These are phyloP conservation scores for Malurus leucopterus DNA, from an alignment of 2,797 vertebrate species.

Conservation along the genomic window DNA sequence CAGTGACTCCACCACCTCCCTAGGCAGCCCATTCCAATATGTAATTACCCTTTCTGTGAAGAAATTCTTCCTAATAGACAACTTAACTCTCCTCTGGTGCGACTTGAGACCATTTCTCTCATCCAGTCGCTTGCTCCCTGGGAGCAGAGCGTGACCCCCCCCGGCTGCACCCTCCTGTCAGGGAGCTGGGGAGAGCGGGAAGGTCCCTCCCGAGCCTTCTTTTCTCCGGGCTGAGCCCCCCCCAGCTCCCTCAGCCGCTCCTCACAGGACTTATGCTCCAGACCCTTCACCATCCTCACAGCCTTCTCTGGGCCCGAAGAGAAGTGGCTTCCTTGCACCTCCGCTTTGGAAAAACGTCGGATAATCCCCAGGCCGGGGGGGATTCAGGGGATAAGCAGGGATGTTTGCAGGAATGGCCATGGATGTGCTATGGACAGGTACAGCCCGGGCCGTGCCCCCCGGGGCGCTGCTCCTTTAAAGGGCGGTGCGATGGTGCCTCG, in stretches of 20 bases:
- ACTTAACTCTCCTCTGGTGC: neutral
- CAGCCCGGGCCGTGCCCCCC: fast-evolving
- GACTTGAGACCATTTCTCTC: neutral
- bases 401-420: neutral
- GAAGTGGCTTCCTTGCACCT: neutral
- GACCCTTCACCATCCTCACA: neutral
- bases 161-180: neutral
- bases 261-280: neutral
- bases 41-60: neutral
- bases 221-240: neutral
- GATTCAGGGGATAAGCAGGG: neutral
- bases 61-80: neutral
- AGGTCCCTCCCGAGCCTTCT: neutral
- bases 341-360: neutral
- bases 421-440: fast-evolving
- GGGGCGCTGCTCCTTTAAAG: neutral
- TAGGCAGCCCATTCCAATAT: neutral
- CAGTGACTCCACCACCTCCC: neutral
- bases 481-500: fast-evolving
- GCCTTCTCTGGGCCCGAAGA: neutral
- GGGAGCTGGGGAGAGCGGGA: neutral
- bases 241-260: neutral
- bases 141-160: neutral
- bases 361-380: neutral
- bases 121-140: neutral